Percentiles rank a stretch among this genome's conserved stretches.
These are phyloP conservation scores for Poeciliopsis turneri DNA, from an alignment of 2,797 vertebrate genomes.

Conservation along the genomic window DNA sequence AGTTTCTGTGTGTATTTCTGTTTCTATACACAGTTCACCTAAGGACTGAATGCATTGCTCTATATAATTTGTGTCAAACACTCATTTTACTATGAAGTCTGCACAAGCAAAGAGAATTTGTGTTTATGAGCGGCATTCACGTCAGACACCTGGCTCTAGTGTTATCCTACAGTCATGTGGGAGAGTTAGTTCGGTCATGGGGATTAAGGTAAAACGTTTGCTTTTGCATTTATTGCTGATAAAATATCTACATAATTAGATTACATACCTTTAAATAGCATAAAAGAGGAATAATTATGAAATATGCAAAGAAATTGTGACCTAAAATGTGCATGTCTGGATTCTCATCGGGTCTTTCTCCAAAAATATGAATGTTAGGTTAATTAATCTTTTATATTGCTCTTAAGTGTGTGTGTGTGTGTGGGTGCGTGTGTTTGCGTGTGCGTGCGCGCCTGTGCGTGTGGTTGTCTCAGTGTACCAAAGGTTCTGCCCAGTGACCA, in stretches of 20 bases:
- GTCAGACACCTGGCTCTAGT: not conserved
- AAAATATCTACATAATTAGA: not conserved
- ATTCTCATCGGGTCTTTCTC: not conserved
- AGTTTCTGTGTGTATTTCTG: not conserved
- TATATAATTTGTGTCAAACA: not conserved
- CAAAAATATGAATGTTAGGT: not conserved
- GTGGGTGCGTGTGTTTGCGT: too few relatives aligned
- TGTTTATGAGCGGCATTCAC: not conserved
- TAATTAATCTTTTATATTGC: not conserved
- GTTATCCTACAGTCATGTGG: not conserved
- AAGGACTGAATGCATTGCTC: not conserved
- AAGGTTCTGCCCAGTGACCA: not conserved
- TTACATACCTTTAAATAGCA: not conserved
- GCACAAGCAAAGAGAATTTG: not conserved
- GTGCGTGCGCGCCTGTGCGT: not conserved
- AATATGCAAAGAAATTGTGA: not conserved
- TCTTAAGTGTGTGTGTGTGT: not conserved
- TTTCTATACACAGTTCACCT: not conserved
- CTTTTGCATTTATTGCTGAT: not conserved
- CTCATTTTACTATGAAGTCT: constrained; percentile 20
- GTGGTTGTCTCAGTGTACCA: not conserved
- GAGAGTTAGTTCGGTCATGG: not conserved
- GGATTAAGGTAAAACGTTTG: not conserved
- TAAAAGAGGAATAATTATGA: not conserved
- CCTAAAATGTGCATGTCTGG: not conserved